phyloP scores from a whole-genome alignment of 1,140 invertebrate genomes.

The Drosophila mayri region DNA sequence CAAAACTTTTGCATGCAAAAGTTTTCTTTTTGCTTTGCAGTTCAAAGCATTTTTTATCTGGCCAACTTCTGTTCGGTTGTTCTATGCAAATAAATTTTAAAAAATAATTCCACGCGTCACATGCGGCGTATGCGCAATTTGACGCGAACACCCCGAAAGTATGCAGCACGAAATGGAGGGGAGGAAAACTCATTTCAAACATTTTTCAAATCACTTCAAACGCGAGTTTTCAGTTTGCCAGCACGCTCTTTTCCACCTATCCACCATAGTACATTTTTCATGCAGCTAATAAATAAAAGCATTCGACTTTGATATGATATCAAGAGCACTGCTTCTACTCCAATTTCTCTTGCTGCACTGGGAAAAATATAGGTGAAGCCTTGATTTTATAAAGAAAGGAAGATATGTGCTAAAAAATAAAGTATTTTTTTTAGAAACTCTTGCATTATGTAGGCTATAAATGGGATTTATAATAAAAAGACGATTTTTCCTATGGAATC shows the following conservation, averaged over 20 bases:
- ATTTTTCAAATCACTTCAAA: constrained; percentile 40
- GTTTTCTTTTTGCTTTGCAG: constrained; percentile 19
- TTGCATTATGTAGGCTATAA: neutral
- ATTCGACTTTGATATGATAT: constrained; percentile 46
- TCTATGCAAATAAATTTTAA: constrained; percentile 32
- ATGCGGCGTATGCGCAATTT: constrained; percentile 72
- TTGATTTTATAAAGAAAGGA: neutral
- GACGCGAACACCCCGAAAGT: constrained; percentile 48
- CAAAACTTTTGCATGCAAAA: constrained; percentile 39
- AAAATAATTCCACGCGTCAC: constrained; percentile 40
- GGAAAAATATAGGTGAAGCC: neutral
- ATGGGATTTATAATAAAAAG: no score
- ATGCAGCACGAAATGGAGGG: constrained; percentile 41
- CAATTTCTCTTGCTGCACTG: constrained; percentile 11
- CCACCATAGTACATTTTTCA: constrained; percentile 27
- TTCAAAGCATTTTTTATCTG: constrained; percentile 13
- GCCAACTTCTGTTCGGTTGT: constrained; percentile 17
- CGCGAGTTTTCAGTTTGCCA: constrained; percentile 12
- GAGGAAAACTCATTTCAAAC: constrained; percentile 28
- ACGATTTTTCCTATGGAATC: neutral
- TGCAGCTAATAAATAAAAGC: constrained; percentile 47
- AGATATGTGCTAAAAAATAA: neutral
- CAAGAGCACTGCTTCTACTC: constrained; percentile 12
- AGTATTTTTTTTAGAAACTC: neutral
- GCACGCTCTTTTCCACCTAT: constrained; percentile 3